Evolutionary conservation across 2,888 invertebrate species (phyloP), one percentile per base, ranked within the genome.

Genomic region (Phortica okadai): DNA sequence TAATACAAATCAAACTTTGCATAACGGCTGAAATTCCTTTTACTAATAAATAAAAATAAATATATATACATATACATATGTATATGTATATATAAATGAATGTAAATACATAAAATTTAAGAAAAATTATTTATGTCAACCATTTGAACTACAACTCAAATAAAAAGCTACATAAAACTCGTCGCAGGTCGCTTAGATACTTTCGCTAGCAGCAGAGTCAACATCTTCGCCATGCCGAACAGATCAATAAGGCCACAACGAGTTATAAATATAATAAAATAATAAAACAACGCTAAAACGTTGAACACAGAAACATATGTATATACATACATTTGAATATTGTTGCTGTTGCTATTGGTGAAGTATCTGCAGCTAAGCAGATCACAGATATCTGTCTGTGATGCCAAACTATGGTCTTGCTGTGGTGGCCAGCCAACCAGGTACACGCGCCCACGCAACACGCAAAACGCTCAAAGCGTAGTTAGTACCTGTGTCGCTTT

Each of bases 41-140:
- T 50, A 14, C 50, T 14, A 50, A 6, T 3, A 0, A 6, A 8
- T 2, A 50, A 45, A 45, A 45, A 10, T 8, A n/a, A n/a, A 21
- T 21, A 21, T 21, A 21, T 21, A 21, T 21, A 1, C 1, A 14
- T 50, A 11, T 8, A 8, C 50, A 50, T 33, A 33, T 5, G 1
- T 33, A 33, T 33, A 2, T 33, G 33, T 21, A 21, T 21, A 21
- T 21, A 21, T 21, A 21, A 21, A 21, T 21, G 21, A 0, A 21
- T 33, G 33, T 33, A 33, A 33, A 33, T 5, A 33, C 33, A 33
- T 33, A 33, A 33, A 33, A 33, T 4, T 5, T 33, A 1, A 33
- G 33, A 6, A 50, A 14, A 50, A 56, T 72, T 54, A 72, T 72
- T 72, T 72, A 54, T 72, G 70, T 45, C 70, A 50, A 72, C 70